Evolutionary conservation across 2,113 vertebrate species (phyloP).

Genomic region (Cepphus grylle): DNA sequence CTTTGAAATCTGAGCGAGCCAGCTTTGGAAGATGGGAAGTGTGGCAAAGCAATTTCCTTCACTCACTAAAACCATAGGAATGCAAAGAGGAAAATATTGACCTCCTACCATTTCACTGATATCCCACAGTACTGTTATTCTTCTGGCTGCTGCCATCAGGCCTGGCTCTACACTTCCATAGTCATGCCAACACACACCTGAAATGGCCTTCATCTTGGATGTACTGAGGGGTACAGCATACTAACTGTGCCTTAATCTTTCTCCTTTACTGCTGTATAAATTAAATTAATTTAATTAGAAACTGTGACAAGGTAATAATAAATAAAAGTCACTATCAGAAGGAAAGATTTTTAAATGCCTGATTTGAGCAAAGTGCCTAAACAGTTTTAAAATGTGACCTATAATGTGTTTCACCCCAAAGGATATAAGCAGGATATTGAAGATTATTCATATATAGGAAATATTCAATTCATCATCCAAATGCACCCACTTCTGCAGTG

Average conservation of each 20-base stretch:
- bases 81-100: not conserved
- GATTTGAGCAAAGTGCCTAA: not conserved
- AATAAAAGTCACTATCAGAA: not conserved
- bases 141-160: not conserved
- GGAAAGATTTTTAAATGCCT: not conserved
- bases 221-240: not conserved
- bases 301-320: not conserved
- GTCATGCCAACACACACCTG: not conserved
- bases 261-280: not conserved
- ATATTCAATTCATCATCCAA: slow-evolving; percentile 50
- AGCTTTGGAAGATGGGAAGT: not conserved
- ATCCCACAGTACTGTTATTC: not conserved
- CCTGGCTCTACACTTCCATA: not conserved
- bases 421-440: slow-evolving; percentile 41
- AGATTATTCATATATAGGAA: slow-evolving; percentile 40
- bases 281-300: slow-evolving; percentile 23
- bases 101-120: not conserved
- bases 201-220: not conserved
- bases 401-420: slow-evolving; percentile 34
- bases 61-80: not conserved
- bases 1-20: not conserved
- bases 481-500: slow-evolving; percentile 50
- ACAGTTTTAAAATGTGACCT: slow-evolving; percentile 22
- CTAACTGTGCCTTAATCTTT: not conserved
- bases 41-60: not conserved